Percentiles rank a stretch among this genome's conserved stretches.
These are phyloP conservation scores for Epirrita christyi DNA, from an alignment of 2,888 invertebrate species.

Conservation along the genomic window DNA sequence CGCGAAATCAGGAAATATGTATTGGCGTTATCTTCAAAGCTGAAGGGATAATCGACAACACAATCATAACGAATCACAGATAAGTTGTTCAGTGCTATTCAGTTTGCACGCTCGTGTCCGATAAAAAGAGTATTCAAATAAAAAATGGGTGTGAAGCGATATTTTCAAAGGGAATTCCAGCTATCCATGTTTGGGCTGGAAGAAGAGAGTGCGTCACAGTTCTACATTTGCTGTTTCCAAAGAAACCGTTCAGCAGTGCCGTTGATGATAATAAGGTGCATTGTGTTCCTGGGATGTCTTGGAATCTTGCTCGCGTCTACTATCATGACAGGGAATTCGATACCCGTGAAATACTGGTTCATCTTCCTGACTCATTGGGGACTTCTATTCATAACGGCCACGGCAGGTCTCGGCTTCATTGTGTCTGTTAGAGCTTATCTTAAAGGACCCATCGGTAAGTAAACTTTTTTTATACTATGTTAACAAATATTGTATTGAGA, in stretches of 20 bases:
- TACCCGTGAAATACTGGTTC: constrained; percentile 54
- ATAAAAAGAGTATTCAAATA: constrained; percentile 5
- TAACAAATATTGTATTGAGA: background rate
- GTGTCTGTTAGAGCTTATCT: constrained; percentile 55
- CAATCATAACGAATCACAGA: constrained; percentile 46
- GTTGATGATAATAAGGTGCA: constrained; percentile 53
- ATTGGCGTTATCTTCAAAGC: constrained; percentile 44
- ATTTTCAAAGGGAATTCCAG: constrained; percentile 61
- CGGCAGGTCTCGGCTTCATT: constrained; percentile 56
- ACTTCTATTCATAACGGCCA: constrained; percentile 56
- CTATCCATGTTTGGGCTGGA: constrained; percentile 53
- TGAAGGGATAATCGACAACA: constrained; percentile 40
- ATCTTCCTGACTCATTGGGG: constrained; percentile 77
- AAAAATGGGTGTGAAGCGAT: constrained; percentile 65
- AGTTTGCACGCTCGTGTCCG: constrained; percentile 25
- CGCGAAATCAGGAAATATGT: constrained; percentile 38
- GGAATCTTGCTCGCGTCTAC: constrained; percentile 58
- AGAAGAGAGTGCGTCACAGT: constrained; percentile 59
- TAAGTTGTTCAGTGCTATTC: constrained; percentile 39
- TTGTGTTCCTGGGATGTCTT: constrained; percentile 61
- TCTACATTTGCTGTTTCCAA: constrained; percentile 64
- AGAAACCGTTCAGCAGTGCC: constrained; percentile 57
- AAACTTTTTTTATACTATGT: background rate
- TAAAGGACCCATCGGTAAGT: constrained; percentile 65
- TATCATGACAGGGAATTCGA: constrained; percentile 40